These are phyloP conservation scores for Amblyraja radiata DNA, from an alignment of 2,797 vertebrate species.

Conservation along the genomic window DNA sequence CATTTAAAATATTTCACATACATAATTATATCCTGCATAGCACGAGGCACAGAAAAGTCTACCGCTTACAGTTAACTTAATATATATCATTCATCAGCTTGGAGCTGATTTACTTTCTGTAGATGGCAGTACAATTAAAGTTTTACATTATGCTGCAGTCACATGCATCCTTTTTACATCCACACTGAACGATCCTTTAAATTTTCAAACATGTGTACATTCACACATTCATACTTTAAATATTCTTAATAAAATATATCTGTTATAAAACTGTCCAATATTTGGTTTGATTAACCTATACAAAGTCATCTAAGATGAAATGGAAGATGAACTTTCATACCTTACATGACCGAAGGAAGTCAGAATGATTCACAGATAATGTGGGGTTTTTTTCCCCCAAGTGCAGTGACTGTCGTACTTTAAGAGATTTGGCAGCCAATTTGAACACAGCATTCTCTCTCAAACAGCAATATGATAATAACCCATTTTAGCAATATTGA, in stretches of 20 bases:
- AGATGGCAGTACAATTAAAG: conserved; percentile 37
- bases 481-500: background rate
- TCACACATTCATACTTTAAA: background rate
- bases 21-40: background rate
- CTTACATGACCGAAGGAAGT: background rate
- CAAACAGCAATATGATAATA: background rate
- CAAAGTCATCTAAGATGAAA: background rate
- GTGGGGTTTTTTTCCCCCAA: background rate
- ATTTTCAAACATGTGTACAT: background rate
- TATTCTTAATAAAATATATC: background rate
- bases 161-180: background rate
- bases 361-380: background rate
- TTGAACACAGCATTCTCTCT: background rate
- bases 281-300: background rate
- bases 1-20: background rate
- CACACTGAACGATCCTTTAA: background rate
- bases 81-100: conserved; percentile 16
- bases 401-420: background rate
- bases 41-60: background rate
- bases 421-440: background rate
- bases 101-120: conserved; percentile 9
- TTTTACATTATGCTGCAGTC: conserved; percentile 6
- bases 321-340: background rate
- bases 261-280: background rate
- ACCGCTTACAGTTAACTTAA: conserved; percentile 9